Percentiles rank a stretch among this genome's conserved stretches.
Conservation (phyloP, 2,113 vertebrate genomes). For the Redunca redunca region DNA sequence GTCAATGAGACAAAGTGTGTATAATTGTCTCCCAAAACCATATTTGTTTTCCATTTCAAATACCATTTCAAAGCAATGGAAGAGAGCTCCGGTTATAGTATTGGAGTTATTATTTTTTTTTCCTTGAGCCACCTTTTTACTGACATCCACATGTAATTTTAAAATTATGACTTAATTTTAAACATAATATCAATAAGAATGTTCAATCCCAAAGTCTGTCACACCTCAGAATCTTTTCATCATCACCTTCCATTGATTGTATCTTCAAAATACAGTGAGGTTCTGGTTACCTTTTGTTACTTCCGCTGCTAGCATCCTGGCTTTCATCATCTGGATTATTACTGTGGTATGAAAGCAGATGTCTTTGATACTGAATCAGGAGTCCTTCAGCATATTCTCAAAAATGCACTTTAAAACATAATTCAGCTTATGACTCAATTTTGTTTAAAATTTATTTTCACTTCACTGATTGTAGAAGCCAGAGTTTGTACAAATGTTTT, state of each 20-base stretch:
- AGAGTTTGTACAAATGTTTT: not conserved
- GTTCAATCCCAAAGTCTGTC: not conserved
- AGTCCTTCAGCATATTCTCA: not conserved
- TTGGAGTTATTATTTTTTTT: accelerated
- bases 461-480: not conserved
- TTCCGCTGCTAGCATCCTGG: not conserved
- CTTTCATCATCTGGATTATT: not conserved
- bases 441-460: not conserved
- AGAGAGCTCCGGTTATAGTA: not conserved
- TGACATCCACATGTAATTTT: not conserved
- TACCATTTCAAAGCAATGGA: not conserved
- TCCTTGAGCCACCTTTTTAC: not conserved
- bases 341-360: not conserved
- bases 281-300: not conserved
- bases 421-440: not conserved
- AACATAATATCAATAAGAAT: not conserved
- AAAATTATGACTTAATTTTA: not conserved
- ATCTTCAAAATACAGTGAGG: not conserved
- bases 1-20: not conserved
- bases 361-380: not conserved
- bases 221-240: not conserved
- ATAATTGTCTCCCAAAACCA: not conserved
- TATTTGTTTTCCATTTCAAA: not conserved
- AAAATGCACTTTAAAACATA: not conserved
- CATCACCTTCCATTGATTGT: not conserved